Conservation (phyloP, 2,888 invertebrate genomes). For the Erebia epiphron region DNA sequence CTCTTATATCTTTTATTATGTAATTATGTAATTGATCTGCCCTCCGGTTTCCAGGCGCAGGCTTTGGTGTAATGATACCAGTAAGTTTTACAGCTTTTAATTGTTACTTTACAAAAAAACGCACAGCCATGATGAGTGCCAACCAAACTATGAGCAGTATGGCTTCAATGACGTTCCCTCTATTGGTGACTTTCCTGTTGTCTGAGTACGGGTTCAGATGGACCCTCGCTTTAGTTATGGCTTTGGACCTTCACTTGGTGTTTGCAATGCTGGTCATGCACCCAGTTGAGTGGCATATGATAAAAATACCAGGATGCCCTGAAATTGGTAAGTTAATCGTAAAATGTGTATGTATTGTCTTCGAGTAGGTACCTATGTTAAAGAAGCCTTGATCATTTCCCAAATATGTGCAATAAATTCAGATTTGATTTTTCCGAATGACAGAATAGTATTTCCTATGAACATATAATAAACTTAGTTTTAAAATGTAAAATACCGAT, state of each 20-base stretch:
- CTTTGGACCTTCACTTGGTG: conserved; percentile 85
- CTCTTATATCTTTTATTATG: no score
- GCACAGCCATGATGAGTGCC: conserved; percentile 88
- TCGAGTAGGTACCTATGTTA: no score
- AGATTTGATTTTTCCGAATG: no score
- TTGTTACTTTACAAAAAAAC: conserved; percentile 87
- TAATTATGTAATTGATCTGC: not conserved
- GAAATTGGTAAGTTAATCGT: conserved; percentile 47
- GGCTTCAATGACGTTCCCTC: conserved; percentile 87
- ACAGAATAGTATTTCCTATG: not conserved
- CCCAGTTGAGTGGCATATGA: conserved; percentile 88
- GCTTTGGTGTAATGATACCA: conserved; percentile 88
- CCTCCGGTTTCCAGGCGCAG: conserved; percentile 79
- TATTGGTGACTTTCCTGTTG: conserved; percentile 84
- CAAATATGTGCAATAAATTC: no score
- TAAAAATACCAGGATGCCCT: conserved; percentile 49
- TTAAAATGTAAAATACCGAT: not conserved
- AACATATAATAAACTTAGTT: not conserved
- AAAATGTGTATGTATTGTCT: not conserved
- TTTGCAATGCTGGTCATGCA: conserved; percentile 88
- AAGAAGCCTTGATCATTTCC: no score
- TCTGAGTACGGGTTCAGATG: conserved; percentile 87
- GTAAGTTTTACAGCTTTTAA: conserved; percentile 89
- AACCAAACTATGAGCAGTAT: conserved; percentile 88
- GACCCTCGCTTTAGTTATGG: conserved; percentile 86